These are phyloP conservation scores for Cirrhinus mrigala DNA, from an alignment of 2,797 vertebrate genomes.

Conservation along the genomic window DNA sequence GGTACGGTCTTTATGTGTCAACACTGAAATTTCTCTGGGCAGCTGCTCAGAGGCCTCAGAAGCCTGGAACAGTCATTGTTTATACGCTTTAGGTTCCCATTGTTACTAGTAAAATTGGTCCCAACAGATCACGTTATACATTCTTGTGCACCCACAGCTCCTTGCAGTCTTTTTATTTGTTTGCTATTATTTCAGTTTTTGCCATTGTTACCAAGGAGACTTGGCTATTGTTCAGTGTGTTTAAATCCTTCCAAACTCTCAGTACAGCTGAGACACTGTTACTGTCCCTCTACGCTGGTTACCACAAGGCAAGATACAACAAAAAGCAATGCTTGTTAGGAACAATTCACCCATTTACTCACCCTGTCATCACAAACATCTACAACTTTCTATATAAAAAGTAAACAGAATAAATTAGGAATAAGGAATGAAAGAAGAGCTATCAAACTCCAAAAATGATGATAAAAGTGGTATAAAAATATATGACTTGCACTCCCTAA, in stretches of 20 bases:
- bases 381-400: not conserved
- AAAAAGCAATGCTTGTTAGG: constrained; percentile 22
- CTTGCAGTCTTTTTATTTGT: constrained; percentile 31
- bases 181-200: constrained; percentile 35
- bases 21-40: constrained; percentile 6
- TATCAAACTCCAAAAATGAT: not conserved
- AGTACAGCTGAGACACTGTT: constrained; percentile 19
- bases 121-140: constrained; percentile 25
- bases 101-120: constrained; percentile 43
- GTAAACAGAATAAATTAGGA: no score
- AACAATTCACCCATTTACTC: constrained; percentile 12
- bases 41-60: constrained; percentile 20
- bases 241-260: constrained; percentile 38
- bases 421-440: not conserved
- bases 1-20: not conserved
- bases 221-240: constrained; percentile 32
- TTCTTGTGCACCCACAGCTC: constrained; percentile 23
- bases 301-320: not conserved
- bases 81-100: constrained; percentile 36
- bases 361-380: not conserved
- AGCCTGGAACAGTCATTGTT: constrained; percentile 9
- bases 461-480: not conserved
- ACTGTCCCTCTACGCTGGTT: constrained; percentile 27
- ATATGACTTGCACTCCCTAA: not conserved
- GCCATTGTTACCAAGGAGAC: constrained; percentile 47